Percentiles rank a stretch among this genome's conserved stretches.
Conservation (phyloP, 2,888 invertebrate genomes). For the Clusia tigrina region DNA sequence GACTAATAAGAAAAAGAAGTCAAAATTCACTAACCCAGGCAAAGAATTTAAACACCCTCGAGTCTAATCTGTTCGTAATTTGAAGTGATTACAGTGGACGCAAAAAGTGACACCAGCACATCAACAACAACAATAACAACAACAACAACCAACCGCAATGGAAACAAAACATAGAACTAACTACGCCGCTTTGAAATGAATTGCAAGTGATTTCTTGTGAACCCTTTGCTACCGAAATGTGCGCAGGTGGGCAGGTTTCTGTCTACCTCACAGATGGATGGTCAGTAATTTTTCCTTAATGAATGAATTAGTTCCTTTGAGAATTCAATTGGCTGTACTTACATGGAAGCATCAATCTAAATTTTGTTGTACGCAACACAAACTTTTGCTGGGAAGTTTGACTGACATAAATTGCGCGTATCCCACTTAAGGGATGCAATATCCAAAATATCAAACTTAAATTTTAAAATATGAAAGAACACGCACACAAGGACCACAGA, state of each 20-base stretch:
- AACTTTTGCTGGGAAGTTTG: background rate
- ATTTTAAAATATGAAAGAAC: background rate
- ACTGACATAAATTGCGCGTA: background rate
- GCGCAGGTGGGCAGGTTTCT: background rate
- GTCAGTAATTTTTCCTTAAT: slow-evolving; percentile 47
- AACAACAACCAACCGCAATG: background rate
- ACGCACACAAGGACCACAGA: background rate
- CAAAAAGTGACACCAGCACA: slow-evolving; percentile 32
- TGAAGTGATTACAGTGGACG: slow-evolving; percentile 42
- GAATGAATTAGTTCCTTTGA: slow-evolving; percentile 53
- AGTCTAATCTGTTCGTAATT: slow-evolving; percentile 45
- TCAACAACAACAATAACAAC: slow-evolving; percentile 29
- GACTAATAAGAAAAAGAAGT: slow-evolving; percentile 14
- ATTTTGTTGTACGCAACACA: background rate
- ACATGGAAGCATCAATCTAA: background rate
- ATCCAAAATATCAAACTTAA: background rate
- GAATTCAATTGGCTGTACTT: slow-evolving; percentile 29
- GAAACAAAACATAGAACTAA: background rate
- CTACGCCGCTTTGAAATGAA: slow-evolving; percentile 17
- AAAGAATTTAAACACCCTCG: slow-evolving; percentile 32
- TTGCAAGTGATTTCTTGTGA: slow-evolving; percentile 26
- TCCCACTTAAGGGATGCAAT: background rate
- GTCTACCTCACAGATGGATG: slow-evolving; percentile 26
- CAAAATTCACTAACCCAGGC: slow-evolving; percentile 9
- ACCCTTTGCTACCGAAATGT: background rate